Percentiles rank a stretch among this genome's conserved stretches.
Conservation (phyloP, 1,140 invertebrate genomes). For the Anagrus nilaparvatae region DNA sequence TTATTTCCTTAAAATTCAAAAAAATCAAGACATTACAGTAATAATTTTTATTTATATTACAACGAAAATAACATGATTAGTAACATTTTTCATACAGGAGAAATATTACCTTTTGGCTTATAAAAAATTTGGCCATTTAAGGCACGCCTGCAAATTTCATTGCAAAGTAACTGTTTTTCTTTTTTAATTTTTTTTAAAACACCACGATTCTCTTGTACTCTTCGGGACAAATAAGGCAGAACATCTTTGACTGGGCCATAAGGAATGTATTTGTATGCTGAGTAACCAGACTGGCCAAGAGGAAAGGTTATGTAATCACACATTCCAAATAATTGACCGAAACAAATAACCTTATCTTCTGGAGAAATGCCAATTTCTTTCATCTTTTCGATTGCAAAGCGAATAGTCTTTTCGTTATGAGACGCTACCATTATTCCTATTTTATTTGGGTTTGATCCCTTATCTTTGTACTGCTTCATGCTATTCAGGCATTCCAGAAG, state of each 20-base stretch:
- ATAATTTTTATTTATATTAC: too few species aligned
- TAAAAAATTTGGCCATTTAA: constrained; percentile 69
- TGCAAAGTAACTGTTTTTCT: constrained; percentile 67
- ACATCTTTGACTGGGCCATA: constrained; percentile 97
- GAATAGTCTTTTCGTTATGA: constrained; percentile 95
- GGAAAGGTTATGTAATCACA: constrained; percentile 97
- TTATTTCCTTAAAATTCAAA: too few species aligned
- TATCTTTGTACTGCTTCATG: constrained; percentile 64
- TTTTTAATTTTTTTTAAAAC: constrained; percentile 81
- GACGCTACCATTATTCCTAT: constrained; percentile 96
- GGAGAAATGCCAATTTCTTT: constrained; percentile 81
- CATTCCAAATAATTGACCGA: constrained; percentile 96
- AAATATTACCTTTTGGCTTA: constrained; percentile 75
- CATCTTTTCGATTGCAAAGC: constrained; percentile 93
- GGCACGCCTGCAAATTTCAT: constrained; percentile 66
- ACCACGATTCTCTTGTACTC: constrained; percentile 90
- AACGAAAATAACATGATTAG: too few species aligned
- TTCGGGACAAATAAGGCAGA: constrained; percentile 87
- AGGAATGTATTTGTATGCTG: constrained; percentile 97
- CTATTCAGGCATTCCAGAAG: constrained; percentile 73
- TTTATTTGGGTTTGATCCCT: constrained; percentile 55
- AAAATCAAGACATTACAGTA: too few species aligned
- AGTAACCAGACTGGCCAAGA: constrained; percentile 95
- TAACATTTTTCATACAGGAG: constrained; percentile 77
- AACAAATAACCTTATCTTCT: constrained; percentile 89